Percentiles rank a stretch among this genome's conserved stretches.
These are phyloP conservation scores for Yponomeuta malinellus DNA, from an alignment of 2,888 invertebrate species.

Conservation along the genomic window DNA sequence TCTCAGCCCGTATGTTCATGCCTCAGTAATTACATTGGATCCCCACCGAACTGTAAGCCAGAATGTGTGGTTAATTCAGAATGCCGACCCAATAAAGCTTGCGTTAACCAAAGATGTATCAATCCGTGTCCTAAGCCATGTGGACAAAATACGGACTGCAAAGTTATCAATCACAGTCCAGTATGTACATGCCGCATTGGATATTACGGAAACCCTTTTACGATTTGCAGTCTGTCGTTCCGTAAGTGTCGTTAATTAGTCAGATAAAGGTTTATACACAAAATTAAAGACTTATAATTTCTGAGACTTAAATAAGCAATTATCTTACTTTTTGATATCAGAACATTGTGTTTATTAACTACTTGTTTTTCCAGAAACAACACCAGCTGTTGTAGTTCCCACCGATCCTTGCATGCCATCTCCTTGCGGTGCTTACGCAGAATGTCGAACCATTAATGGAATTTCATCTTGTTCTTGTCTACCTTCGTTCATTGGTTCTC, in stretches of 20 bases:
- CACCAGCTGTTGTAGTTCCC: constrained; percentile 48
- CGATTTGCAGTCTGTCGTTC: constrained; percentile 72
- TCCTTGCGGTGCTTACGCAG: constrained; percentile 83
- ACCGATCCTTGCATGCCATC: constrained; percentile 83
- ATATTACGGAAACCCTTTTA: constrained; percentile 82
- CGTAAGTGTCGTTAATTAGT: constrained; percentile 56
- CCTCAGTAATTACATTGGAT: constrained; percentile 78
- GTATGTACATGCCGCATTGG: constrained; percentile 81
- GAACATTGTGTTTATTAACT: neutral
- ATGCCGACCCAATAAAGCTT: constrained; percentile 79
- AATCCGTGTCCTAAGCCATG: constrained; percentile 83
- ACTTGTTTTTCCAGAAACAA: constrained; percentile 39
- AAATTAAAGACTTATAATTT: no score
- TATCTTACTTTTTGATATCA: neutral
- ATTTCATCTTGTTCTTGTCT: constrained; percentile 84
- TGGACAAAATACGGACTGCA: constrained; percentile 80
- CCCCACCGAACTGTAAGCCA: constrained; percentile 78
- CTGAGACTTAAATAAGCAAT: no score
- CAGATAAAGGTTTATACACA: no score
- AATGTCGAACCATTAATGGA: constrained; percentile 82
- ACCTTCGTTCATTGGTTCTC: constrained; percentile 78
- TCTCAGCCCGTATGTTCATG: constrained; percentile 84
- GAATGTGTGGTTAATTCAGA: constrained; percentile 81
- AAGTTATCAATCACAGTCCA: constrained; percentile 82
- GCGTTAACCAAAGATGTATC: constrained; percentile 80